phyloP scores from a whole-genome alignment of 1,140 invertebrate genomes.

The Brachionus rubens region DNA sequence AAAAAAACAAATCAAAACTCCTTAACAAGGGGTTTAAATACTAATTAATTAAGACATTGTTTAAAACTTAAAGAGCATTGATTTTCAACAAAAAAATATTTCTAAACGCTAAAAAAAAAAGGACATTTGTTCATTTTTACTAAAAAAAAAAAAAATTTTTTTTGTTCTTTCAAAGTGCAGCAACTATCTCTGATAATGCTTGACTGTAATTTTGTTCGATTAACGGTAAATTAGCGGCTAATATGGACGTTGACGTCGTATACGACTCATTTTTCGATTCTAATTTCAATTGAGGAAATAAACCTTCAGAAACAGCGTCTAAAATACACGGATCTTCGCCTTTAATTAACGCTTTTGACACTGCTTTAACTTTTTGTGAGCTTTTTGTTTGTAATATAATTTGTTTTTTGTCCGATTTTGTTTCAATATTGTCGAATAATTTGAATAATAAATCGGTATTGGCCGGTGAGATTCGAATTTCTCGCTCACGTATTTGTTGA shows the following conservation, averaged over 20 bases:
- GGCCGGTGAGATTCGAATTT: constrained; percentile 58
- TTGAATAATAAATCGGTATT: constrained; percentile 63
- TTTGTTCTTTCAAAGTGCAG: background rate
- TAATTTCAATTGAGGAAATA: constrained; percentile 59
- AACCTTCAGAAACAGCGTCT: constrained; percentile 59
- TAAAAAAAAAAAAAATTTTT: background rate
- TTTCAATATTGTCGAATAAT: constrained; percentile 60
- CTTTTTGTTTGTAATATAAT: constrained; percentile 54
- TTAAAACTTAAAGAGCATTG: too few relatives aligned
- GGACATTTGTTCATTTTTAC: background rate
- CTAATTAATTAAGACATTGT: background rate
- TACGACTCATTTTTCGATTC: constrained; percentile 51
- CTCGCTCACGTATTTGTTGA: constrained; percentile 49
- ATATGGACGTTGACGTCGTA: too few relatives aligned
- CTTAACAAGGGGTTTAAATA: background rate
- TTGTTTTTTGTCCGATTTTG: constrained; percentile 51
- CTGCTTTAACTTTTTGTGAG: constrained; percentile 49
- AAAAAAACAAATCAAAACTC: constrained; percentile 7
- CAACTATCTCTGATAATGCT: constrained; percentile 62
- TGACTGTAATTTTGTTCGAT: constrained; percentile 63
- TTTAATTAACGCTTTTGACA: constrained; percentile 51
- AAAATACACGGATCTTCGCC: constrained; percentile 63
- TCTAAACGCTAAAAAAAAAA: too few relatives aligned
- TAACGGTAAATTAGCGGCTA: constrained; percentile 58
- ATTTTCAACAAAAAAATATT: too few relatives aligned